phyloP scores from a whole-genome alignment of 2,113 vertebrate genomes.

The Blennius ocellaris region DNA sequence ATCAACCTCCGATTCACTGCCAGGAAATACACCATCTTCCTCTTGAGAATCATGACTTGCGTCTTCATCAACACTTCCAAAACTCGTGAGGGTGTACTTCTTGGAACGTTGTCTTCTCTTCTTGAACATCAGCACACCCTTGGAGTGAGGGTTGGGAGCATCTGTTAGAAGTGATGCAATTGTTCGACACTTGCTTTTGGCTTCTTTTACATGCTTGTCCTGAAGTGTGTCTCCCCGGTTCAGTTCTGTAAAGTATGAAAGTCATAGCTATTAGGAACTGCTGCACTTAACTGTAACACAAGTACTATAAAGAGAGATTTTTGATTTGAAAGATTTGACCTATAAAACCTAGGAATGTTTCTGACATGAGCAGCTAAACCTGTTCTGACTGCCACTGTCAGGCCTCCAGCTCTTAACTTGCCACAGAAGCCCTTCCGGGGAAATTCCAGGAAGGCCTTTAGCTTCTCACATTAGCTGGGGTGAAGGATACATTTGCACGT shows the following conservation, averaged over 20 bases:
- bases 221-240: slow-evolving; percentile 91
- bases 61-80: slow-evolving; percentile 95
- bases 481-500: slow-evolving; percentile 55
- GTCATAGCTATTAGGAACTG: slow-evolving; percentile 49
- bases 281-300: slow-evolving; percentile 3
- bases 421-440: slow-evolving; percentile 41
- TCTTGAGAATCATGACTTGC: slow-evolving; percentile 85
- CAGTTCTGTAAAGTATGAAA: slow-evolving; percentile 86
- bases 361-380: slow-evolving; percentile 54
- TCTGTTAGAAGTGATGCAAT: slow-evolving; percentile 96
- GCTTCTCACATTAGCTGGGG: slow-evolving; percentile 63
- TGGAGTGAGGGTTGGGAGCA: slow-evolving; percentile 97
- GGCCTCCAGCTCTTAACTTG: slow-evolving; percentile 40
- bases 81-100: slow-evolving; percentile 98
- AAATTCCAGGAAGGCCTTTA: slow-evolving; percentile 58
- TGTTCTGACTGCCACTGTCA: slow-evolving; percentile 25
- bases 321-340: slow-evolving; percentile 24
- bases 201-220: slow-evolving; percentile 96
- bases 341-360: slow-evolving; percentile 33
- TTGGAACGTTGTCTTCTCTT: slow-evolving; percentile 98
- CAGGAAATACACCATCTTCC: slow-evolving; percentile 91
- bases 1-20: slow-evolving; percentile 98
- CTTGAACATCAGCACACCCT: slow-evolving; percentile 99
- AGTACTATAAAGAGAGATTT: background rate
- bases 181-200: slow-evolving; percentile 95